A percentile compares a stretch with the other conserved stretches of the same genome.
Evolutionary conservation across 2,888 invertebrate genomes (phyloP).

Genomic region (Chorisops tibialis): DNA sequence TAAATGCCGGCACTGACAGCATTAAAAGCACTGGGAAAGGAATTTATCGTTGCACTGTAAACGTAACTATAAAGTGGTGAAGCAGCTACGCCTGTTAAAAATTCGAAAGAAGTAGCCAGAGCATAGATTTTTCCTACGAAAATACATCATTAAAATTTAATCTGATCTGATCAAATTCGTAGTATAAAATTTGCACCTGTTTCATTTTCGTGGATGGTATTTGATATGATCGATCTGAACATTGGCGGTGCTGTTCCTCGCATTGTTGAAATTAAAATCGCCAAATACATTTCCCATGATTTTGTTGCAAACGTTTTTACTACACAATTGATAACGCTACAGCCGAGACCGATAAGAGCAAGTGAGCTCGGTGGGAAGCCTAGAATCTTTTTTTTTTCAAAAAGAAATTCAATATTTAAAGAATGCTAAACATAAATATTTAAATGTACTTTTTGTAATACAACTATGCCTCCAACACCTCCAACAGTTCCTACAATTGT

Average conservation of each 20-base stretch:
- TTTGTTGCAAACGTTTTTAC: slow-evolving; percentile 46
- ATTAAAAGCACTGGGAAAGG: slow-evolving; percentile 60
- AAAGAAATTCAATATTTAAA: not conserved
- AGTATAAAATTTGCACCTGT: slow-evolving; percentile 45
- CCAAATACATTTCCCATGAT: slow-evolving; percentile 33
- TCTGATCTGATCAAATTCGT: not conserved
- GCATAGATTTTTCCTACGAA: slow-evolving; percentile 64
- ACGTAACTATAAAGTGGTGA: slow-evolving; percentile 63
- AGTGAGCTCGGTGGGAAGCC: slow-evolving; percentile 46
- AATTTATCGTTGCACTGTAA: slow-evolving; percentile 54
- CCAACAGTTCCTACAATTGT: slow-evolving; percentile 59
- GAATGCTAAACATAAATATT: too few relatives aligned
- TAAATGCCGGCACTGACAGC: slow-evolving; percentile 56
- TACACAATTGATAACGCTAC: slow-evolving; percentile 46
- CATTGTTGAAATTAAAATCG: slow-evolving; percentile 45
- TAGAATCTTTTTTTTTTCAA: slow-evolving; percentile 40
- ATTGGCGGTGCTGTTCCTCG: slow-evolving; percentile 48
- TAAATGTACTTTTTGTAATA: slow-evolving; percentile 57
- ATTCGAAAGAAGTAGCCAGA: slow-evolving; percentile 64
- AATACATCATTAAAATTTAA: not conserved
- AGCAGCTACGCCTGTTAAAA: slow-evolving; percentile 60
- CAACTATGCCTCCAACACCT: slow-evolving; percentile 57
- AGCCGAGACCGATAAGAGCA: slow-evolving; percentile 44
- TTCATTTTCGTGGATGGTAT: slow-evolving; percentile 46
- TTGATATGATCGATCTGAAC: slow-evolving; percentile 49